A percentile compares a stretch with the other conserved stretches of the same genome.
These are phyloP conservation scores for Porites lobata DNA, from an alignment of 92 coral and sea anemone genomes.

Conservation along the genomic window DNA sequence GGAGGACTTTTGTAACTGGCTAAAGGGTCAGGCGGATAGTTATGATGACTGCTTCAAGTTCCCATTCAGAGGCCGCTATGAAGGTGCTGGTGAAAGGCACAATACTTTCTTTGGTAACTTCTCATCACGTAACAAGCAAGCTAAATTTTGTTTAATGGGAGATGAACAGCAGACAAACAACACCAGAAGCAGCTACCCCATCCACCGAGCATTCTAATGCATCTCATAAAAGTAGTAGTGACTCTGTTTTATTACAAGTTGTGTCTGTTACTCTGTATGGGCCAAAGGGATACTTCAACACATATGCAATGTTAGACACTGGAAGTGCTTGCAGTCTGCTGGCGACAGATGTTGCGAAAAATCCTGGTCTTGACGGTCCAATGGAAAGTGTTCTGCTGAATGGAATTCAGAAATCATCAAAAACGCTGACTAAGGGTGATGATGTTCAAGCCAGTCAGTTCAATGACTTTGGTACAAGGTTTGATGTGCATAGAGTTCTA, in stretches of 20 bases:
- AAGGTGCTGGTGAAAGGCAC: conserved; percentile 5
- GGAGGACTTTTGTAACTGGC: conserved; percentile 27
- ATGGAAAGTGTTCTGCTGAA: conserved; percentile 49
- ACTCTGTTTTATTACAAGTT: conserved; percentile 47
- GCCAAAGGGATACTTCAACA: conserved; percentile 59
- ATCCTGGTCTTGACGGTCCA: conserved; percentile 61
- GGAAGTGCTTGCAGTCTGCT: conserved; percentile 67
- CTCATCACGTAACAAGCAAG: neutral
- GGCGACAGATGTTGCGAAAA: conserved; percentile 42
- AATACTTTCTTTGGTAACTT: conserved; percentile 9
- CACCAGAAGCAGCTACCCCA: neutral
- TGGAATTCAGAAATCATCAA: conserved; percentile 58
- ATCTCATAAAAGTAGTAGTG: conserved; percentile 31
- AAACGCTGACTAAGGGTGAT: conserved; percentile 42
- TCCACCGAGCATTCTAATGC: conserved; percentile 29
- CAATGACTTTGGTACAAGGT: conserved; percentile 38
- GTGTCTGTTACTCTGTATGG: conserved; percentile 62
- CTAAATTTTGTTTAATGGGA: conserved; percentile 40
- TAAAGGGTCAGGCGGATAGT: conserved; percentile 47
- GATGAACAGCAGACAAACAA: conserved; percentile 30
- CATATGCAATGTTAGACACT: conserved; percentile 53
- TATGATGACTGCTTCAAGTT: conserved; percentile 51
- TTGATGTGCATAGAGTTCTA: conserved; percentile 48
- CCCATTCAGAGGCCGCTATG: neutral
- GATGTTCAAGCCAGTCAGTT: conserved; percentile 45